Conservation (phyloP, 2,888 invertebrate genomes). For the Drosophila atroscutellata region DNA sequence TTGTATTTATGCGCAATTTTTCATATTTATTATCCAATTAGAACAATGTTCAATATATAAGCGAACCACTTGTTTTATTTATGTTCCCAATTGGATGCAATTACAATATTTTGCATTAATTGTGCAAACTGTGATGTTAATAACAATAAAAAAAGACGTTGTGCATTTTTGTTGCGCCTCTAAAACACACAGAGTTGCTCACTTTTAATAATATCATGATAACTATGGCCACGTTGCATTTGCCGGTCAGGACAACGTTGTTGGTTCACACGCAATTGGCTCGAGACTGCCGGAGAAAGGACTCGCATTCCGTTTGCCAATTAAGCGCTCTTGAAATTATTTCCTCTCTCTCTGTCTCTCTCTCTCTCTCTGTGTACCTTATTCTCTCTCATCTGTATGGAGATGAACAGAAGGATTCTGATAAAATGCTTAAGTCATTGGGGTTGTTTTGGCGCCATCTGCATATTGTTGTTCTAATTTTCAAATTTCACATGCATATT, state of each 20-base stretch:
- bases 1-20: not conserved
- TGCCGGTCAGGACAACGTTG: slow-evolving; percentile 57
- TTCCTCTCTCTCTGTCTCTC: slow-evolving; percentile 4
- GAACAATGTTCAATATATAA: not conserved
- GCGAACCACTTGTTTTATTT: slow-evolving; percentile 1
- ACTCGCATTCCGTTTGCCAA: slow-evolving; percentile 36
- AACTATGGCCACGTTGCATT: slow-evolving; percentile 43
- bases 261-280: slow-evolving; percentile 57
- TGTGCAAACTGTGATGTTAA: not conserved
- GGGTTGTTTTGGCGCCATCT: slow-evolving; percentile 26
- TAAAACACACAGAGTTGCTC: slow-evolving; percentile 25
- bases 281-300: slow-evolving; percentile 50
- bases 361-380: not conserved
- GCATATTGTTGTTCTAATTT: slow-evolving; percentile 12
- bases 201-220: slow-evolving; percentile 39
- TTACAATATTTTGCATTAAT: not conserved
- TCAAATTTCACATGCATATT: not conserved
- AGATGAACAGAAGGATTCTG: not conserved
- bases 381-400: slow-evolving; percentile 1
- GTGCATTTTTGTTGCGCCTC: slow-evolving; percentile 10
- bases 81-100: not conserved
- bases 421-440: not conserved
- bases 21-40: not conserved
- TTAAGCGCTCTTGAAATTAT: slow-evolving; percentile 23
- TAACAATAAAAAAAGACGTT: not conserved